Percentiles rank a stretch among this genome's conserved stretches.
Evolutionary conservation across 2,888 invertebrate genomes (phyloP).

Genomic region (Chydorus sphaericus): DNA sequence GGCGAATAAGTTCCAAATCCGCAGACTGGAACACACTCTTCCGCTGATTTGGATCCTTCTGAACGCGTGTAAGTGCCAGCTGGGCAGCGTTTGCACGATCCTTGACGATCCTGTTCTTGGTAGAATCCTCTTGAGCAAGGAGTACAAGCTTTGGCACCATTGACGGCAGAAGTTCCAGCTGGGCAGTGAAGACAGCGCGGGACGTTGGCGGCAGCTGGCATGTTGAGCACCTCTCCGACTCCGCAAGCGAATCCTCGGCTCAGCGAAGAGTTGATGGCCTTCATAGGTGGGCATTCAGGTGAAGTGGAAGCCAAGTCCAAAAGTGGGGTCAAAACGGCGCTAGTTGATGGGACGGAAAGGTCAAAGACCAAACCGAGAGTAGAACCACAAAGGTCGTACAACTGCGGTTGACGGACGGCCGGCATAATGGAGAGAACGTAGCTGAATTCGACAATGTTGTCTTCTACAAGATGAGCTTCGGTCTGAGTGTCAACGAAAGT

Average conservation of each 20-base stretch:
- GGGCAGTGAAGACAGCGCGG: slow-evolving; percentile 92
- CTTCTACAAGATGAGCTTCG: slow-evolving; percentile 47
- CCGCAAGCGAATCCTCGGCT: slow-evolving; percentile 83
- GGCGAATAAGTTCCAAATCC: slow-evolving; percentile 92
- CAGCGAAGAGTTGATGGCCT: slow-evolving; percentile 69
- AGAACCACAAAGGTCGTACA: slow-evolving; percentile 89
- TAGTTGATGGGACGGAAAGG: slow-evolving; percentile 80
- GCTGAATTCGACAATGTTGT: slow-evolving; percentile 75
- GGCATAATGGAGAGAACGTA: slow-evolving; percentile 77
- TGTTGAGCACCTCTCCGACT: slow-evolving; percentile 83
- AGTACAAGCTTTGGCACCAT: slow-evolving; percentile 78
- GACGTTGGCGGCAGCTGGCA: slow-evolving; percentile 70
- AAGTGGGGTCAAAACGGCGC: slow-evolving; percentile 73
- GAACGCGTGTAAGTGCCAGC: slow-evolving; percentile 73
- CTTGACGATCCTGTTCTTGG: slow-evolving; percentile 82
- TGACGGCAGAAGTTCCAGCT: slow-evolving; percentile 82
- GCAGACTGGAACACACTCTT: slow-evolving; percentile 83
- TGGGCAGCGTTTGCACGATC: slow-evolving; percentile 77
- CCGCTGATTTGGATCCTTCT: slow-evolving; percentile 56
- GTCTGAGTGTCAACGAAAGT: slow-evolving; percentile 71
- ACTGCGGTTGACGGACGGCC: slow-evolving; percentile 70
- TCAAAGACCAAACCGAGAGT: slow-evolving; percentile 87
- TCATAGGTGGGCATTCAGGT: slow-evolving; percentile 79
- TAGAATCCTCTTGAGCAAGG: slow-evolving; percentile 84
- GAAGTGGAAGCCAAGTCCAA: slow-evolving; percentile 68